These are phyloP conservation scores for Agrotis ipsilon DNA, from an alignment of 2,888 invertebrate species.

Conservation along the genomic window DNA sequence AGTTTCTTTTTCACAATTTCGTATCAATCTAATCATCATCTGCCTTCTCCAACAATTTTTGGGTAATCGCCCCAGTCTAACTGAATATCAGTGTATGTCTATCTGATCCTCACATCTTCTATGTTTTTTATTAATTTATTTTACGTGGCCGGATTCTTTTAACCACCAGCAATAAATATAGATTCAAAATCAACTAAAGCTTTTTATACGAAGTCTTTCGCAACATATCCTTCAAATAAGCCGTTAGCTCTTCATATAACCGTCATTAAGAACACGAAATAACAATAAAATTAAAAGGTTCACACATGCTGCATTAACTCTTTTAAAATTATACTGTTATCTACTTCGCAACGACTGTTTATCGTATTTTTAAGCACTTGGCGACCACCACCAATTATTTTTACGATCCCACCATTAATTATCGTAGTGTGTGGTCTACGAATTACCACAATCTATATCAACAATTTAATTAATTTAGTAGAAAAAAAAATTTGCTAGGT, in stretches of 20 bases:
- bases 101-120: too few relatives aligned
- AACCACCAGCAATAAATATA: background rate
- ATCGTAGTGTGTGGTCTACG: conserved; percentile 62
- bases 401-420: conserved; percentile 51
- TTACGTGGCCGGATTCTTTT: background rate
- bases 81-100: background rate
- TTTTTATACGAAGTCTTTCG: background rate
- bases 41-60: background rate
- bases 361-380: conserved; percentile 52
- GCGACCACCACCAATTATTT: conserved; percentile 54
- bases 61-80: background rate
- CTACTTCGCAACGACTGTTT: conserved; percentile 35
- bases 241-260: conserved; percentile 10
- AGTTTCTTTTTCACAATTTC: background rate
- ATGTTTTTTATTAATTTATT: background rate
- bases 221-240: conserved; percentile 21
- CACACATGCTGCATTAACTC: conserved; percentile 26
- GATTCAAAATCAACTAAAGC: background rate
- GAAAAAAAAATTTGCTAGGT: conserved; percentile 45
- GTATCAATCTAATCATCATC: background rate
- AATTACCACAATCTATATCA: conserved; percentile 47
- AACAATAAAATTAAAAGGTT: conserved; percentile 38
- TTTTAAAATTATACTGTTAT: conserved; percentile 33
- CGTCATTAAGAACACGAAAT: conserved; percentile 41
- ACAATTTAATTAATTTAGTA: conserved; percentile 54